A percentile compares a stretch with the other conserved stretches of the same genome.
phyloP scores from a whole-genome alignment of 2,797 vertebrate genomes.

The Alfaro cultratus region DNA sequence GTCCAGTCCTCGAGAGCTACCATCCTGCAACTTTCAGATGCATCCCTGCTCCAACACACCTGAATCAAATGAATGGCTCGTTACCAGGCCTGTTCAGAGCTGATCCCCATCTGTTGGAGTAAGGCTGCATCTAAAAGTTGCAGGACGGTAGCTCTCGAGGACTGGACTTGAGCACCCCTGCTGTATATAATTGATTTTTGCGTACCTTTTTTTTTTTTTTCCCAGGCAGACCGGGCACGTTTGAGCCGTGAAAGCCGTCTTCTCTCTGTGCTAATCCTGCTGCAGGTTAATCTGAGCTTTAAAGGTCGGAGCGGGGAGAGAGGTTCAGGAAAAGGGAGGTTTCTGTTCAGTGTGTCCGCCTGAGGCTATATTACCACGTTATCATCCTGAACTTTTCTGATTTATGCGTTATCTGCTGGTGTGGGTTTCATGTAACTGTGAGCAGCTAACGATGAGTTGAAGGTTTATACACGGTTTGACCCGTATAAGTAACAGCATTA shows the following conservation, averaged over 20 bases:
- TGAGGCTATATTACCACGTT: slow-evolving; percentile 2
- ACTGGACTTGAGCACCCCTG: too few species aligned
- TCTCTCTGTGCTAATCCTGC: slow-evolving; percentile 74
- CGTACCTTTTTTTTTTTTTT: slow-evolving; percentile 16
- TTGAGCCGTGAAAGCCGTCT: slow-evolving; percentile 58
- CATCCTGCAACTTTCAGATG: too few species aligned
- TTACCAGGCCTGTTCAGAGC: too few species aligned
- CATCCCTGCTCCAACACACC: too few species aligned
- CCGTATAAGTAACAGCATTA: neutral
- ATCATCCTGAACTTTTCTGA: neutral
- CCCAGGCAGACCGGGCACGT: slow-evolving; percentile 46
- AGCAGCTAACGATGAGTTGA: neutral
- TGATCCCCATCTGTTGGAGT: too few species aligned
- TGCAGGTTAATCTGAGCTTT: slow-evolving; percentile 77
- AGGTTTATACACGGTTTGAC: neutral
- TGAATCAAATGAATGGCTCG: too few species aligned
- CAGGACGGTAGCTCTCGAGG: too few species aligned
- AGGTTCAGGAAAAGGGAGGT: slow-evolving; percentile 53
- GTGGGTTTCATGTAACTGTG: neutral
- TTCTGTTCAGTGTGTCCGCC: slow-evolving; percentile 35
- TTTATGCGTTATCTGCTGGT: neutral
- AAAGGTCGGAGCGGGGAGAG: slow-evolving; percentile 65
- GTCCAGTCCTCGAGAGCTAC: too few species aligned
- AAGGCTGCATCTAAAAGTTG: too few species aligned
- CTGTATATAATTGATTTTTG: slow-evolving; percentile 38